Conservation (phyloP, 2,888 invertebrate species). For the Scaptomyza caliginosa region DNA sequence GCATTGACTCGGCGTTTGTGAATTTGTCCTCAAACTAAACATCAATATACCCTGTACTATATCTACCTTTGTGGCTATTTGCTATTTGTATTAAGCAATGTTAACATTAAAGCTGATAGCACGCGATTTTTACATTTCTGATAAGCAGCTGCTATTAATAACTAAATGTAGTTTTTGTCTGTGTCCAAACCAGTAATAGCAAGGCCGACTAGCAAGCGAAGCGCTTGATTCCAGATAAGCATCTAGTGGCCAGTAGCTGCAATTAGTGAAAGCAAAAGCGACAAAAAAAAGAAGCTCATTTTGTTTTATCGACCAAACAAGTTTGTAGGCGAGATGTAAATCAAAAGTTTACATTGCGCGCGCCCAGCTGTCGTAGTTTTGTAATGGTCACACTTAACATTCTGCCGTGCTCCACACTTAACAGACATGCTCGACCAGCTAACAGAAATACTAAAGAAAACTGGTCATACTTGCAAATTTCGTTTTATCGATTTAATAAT, state of each 20-base stretch:
- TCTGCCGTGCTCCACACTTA: neutral
- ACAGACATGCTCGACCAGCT: neutral
- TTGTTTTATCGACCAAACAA: slow-evolving; percentile 65
- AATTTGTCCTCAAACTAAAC: neutral
- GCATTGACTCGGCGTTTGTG: slow-evolving; percentile 54
- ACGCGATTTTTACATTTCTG: slow-evolving; percentile 31
- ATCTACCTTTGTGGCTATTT: slow-evolving; percentile 1
- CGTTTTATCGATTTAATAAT: neutral
- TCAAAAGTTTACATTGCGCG: slow-evolving; percentile 14
- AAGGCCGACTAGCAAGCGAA: slow-evolving; percentile 2
- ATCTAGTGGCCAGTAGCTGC: slow-evolving; percentile 8
- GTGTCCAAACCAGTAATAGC: slow-evolving; percentile 36
- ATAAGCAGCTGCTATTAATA: neutral
- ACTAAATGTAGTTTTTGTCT: slow-evolving; percentile 7
- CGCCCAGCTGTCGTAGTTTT: neutral
- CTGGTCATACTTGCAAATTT: slow-evolving; percentile 3
- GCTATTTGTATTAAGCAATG: slow-evolving; percentile 12
- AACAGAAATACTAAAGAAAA: neutral
- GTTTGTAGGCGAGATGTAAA: neutral
- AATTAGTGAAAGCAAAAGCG: slow-evolving; percentile 51
- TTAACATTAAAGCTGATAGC: slow-evolving; percentile 16
- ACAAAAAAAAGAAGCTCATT: slow-evolving; percentile 1
- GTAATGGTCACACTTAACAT: slow-evolving; percentile 9
- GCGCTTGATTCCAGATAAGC: neutral
- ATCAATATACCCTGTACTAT: neutral